Conservation (phyloP, 1,140 invertebrate species). For the Ceratosolen fusciceps region DNA sequence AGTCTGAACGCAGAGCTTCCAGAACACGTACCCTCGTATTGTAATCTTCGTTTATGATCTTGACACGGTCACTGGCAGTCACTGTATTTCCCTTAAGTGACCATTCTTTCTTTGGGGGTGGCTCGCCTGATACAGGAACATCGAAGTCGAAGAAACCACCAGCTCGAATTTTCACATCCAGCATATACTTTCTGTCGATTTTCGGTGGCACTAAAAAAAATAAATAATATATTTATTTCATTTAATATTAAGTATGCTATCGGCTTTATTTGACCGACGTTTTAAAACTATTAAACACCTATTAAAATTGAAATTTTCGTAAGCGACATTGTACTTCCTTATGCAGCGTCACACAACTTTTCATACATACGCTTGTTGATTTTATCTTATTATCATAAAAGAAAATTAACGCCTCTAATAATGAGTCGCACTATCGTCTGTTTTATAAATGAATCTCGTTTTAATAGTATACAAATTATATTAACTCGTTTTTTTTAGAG, state of each 20-base stretch:
- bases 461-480: background rate
- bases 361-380: background rate
- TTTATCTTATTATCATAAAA: background rate
- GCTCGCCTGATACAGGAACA: slow-evolving; percentile 94
- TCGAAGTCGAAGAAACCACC: slow-evolving; percentile 95
- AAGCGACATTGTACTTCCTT: background rate
- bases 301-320: slow-evolving; percentile 44
- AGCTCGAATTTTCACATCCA: slow-evolving; percentile 92
- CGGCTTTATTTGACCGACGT: background rate
- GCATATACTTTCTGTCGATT: slow-evolving; percentile 93
- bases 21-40: slow-evolving; percentile 89
- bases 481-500: background rate
- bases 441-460: slow-evolving; percentile 23
- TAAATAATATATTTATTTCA: background rate
- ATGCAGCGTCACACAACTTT: background rate
- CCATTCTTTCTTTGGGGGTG: slow-evolving; percentile 95
- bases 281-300: slow-evolving; percentile 31
- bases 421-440: background rate
- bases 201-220: slow-evolving; percentile 81
- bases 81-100: slow-evolving; percentile 85
- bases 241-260: background rate
- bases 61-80: slow-evolving; percentile 85
- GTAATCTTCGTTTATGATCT: slow-evolving; percentile 88
- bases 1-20: slow-evolving; percentile 90
- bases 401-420: background rate